A percentile compares a stretch with the other conserved stretches of the same genome.
Conservation (phyloP, 2,888 invertebrate genomes). For the Platycnemis pennipes region DNA sequence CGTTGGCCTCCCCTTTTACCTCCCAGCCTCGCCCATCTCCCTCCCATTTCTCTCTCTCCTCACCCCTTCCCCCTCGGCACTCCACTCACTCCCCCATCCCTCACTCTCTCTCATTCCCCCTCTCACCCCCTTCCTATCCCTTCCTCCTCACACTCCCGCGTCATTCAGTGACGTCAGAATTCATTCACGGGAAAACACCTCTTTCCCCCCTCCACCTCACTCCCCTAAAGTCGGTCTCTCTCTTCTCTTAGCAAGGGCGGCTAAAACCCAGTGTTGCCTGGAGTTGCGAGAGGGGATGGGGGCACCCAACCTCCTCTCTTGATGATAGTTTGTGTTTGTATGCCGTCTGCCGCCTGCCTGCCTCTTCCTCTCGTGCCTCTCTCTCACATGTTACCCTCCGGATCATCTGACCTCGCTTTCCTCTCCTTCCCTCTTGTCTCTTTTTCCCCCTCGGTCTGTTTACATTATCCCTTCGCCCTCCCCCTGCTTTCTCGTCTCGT, state of each 20-base stretch:
- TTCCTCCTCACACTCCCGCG: background rate
- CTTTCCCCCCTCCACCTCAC: background rate
- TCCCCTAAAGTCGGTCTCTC: background rate
- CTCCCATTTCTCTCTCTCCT: background rate
- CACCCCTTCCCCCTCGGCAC: background rate
- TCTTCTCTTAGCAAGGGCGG: background rate
- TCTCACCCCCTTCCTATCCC: background rate
- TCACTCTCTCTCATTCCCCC: background rate
- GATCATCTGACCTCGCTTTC: background rate
- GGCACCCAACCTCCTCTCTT: background rate
- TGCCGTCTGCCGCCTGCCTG: slow-evolving; percentile 33
- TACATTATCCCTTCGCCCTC: background rate
- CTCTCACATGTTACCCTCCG: background rate
- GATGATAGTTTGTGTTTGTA: slow-evolving; percentile 56
- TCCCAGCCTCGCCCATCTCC: background rate
- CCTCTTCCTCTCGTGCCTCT: background rate
- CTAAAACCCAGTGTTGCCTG: slow-evolving; percentile 1
- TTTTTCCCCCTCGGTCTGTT: background rate
- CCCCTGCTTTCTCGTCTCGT: background rate
- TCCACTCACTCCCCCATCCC: background rate
- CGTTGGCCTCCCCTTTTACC: slow-evolving; percentile 9
- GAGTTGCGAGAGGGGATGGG: background rate
- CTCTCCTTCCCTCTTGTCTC: background rate
- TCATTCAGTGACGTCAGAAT: slow-evolving; percentile 64
- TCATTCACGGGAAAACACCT: slow-evolving; percentile 63